These are phyloP conservation scores for Phaenicophaeus curvirostris DNA, from an alignment of 2,797 vertebrate genomes.

Conservation along the genomic window DNA sequence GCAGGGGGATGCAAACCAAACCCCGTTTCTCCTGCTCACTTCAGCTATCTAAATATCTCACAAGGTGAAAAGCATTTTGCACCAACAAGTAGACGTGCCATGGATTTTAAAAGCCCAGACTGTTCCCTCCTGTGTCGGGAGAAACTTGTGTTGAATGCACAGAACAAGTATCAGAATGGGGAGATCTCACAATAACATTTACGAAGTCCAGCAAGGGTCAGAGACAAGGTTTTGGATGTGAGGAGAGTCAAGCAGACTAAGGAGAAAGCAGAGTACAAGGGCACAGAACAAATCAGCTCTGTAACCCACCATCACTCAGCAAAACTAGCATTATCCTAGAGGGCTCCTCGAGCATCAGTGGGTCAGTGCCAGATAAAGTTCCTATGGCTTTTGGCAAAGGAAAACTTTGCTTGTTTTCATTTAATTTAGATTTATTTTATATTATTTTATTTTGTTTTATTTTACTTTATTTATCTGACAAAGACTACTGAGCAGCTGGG, in stretches of 20 bases:
- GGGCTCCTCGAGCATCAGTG: not conserved
- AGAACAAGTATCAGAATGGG: accelerated
- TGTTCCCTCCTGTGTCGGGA: not conserved
- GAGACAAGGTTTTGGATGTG: accelerated
- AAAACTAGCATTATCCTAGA: not conserved
- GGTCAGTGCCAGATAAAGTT: accelerated
- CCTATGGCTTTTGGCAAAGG: not conserved
- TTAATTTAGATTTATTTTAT: not conserved
- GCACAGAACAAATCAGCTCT: not conserved
- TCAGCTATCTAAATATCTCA: not conserved
- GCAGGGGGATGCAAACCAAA: not conserved
- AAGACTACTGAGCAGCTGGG: not conserved
- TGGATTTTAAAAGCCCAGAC: not conserved
- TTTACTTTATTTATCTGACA: not conserved
- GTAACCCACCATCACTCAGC: not conserved
- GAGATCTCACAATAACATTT: accelerated
- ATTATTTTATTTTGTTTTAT: not conserved
- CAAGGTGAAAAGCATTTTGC: not conserved
- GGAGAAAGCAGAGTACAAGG: not conserved
- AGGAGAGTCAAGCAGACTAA: not conserved
- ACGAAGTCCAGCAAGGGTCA: not conserved
- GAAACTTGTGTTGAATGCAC: not conserved
- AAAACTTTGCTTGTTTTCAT: not conserved
- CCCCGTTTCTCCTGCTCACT: not conserved
- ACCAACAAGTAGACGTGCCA: not conserved